phyloP scores from a whole-genome alignment of 2,888 invertebrate genomes.

The Trypoxylon attenuatum region DNA sequence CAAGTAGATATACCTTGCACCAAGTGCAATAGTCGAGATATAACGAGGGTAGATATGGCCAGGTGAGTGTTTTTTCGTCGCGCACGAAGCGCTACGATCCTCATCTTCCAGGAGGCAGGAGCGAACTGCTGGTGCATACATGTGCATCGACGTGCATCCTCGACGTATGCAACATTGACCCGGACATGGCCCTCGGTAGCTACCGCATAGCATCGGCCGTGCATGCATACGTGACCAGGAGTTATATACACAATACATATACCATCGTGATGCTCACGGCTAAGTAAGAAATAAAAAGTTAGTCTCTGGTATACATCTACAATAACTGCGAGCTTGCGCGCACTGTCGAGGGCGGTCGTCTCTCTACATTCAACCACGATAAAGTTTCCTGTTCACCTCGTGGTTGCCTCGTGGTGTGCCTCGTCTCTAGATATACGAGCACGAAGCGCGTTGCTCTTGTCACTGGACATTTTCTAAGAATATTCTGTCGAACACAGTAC shows the following conservation, averaged over 20 bases:
- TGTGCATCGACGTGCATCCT: slow-evolving; percentile 54
- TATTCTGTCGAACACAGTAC: slow-evolving; percentile 29
- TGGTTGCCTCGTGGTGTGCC: slow-evolving; percentile 19
- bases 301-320: slow-evolving; percentile 31
- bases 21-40: slow-evolving; percentile 5
- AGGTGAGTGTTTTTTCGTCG: slow-evolving; percentile 1
- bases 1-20: no score
- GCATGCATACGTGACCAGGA: slow-evolving; percentile 38
- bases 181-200: slow-evolving; percentile 55
- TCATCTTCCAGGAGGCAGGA: slow-evolving; percentile 21
- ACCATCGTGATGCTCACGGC: slow-evolving; percentile 15
- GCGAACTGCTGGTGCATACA: slow-evolving; percentile 45
- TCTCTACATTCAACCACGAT: no score
- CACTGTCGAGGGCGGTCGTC: slow-evolving; percentile 33
- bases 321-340: slow-evolving; percentile 12
- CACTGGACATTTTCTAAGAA: slow-evolving; percentile 36
- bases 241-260: background rate
- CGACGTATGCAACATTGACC: slow-evolving; percentile 53
- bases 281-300: slow-evolving; percentile 33
- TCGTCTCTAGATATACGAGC: slow-evolving; percentile 41
- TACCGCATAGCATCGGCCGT: slow-evolving; percentile 45
- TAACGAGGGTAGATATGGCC: slow-evolving; percentile 5
- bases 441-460: slow-evolving; percentile 24
- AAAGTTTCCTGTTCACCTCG: slow-evolving; percentile 39
- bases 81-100: slow-evolving; percentile 4